A percentile compares a stretch with the other conserved stretches of the same genome.
These are phyloP conservation scores for Dreissena rostriformis DNA, from an alignment of 1,140 invertebrate species.

Conservation along the genomic window DNA sequence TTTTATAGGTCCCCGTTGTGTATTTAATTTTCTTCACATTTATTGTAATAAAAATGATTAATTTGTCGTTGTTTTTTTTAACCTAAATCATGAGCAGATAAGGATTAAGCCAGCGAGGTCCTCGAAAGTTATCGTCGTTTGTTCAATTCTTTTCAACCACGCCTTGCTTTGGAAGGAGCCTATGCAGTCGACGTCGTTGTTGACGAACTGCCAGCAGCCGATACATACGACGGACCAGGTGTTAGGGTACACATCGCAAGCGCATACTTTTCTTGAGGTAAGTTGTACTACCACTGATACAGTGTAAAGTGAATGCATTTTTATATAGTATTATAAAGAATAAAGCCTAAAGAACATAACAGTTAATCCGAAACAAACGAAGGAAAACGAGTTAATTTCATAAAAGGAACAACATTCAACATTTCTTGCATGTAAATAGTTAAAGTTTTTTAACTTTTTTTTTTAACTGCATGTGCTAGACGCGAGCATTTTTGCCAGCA, in stretches of 20 bases:
- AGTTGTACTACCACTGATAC: not conserved
- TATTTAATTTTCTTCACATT: no score
- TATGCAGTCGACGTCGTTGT: not conserved
- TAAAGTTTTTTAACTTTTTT: no score
- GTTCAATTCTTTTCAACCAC: not conserved
- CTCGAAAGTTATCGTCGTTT: constrained; percentile 2
- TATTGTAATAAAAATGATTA: no score
- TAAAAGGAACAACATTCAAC: no score
- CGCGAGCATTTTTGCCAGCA: no score
- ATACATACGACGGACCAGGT: not conserved
- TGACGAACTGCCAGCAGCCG: not conserved
- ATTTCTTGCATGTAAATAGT: no score
- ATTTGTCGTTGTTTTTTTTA: no score
- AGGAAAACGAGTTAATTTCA: no score
- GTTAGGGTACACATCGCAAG: not conserved
- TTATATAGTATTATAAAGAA: not conserved
- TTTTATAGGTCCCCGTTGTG: no score
- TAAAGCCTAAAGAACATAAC: not conserved
- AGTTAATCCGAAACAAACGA: no score
- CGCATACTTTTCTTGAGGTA: not conserved
- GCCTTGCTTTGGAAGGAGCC: not conserved
- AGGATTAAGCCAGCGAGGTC: not conserved
- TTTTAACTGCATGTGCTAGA: no score
- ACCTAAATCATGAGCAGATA: constrained; percentile 3
- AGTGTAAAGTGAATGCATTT: not conserved